A percentile compares a stretch with the other conserved stretches of the same genome.
Evolutionary conservation across 2,797 vertebrate genomes (phyloP).

Genomic region (Microchirus variegatus): DNA sequence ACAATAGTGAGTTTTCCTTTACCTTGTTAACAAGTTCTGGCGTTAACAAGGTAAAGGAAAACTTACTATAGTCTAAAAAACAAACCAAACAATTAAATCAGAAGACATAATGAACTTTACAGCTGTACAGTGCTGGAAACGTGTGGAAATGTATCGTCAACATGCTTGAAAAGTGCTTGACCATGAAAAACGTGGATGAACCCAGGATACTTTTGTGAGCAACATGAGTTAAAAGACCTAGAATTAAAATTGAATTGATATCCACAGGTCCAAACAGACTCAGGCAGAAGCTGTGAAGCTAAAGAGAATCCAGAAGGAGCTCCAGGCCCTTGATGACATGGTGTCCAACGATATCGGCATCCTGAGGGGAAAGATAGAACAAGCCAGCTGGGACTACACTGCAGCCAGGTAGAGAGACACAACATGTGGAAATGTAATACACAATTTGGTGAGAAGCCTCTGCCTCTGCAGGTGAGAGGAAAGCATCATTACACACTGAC

Average conservation of each 20-base stretch:
- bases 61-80: too few species aligned
- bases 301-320: constrained; percentile 91
- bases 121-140: too few species aligned
- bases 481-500: not conserved
- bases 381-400: constrained; percentile 92
- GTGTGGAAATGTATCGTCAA: too few species aligned
- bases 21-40: too few species aligned
- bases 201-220: not conserved
- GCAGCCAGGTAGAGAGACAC: constrained; percentile 81
- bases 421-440: too few species aligned
- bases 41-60: too few species aligned
- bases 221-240: not conserved
- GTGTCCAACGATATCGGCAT: constrained; percentile 94
- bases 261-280: constrained; percentile 91
- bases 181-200: too few species aligned
- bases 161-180: too few species aligned
- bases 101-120: too few species aligned
- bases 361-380: constrained; percentile 90
- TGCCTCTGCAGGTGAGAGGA: not conserved
- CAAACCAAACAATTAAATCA: too few species aligned
- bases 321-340: constrained; percentile 94
- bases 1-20: too few species aligned
- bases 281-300: constrained; percentile 93
- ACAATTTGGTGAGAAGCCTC: not conserved
- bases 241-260: not conserved